A percentile compares a stretch with the other conserved stretches of the same genome.
These are phyloP conservation scores for Cephus nigrinus DNA, from an alignment of 2,888 invertebrate species.

Conservation along the genomic window DNA sequence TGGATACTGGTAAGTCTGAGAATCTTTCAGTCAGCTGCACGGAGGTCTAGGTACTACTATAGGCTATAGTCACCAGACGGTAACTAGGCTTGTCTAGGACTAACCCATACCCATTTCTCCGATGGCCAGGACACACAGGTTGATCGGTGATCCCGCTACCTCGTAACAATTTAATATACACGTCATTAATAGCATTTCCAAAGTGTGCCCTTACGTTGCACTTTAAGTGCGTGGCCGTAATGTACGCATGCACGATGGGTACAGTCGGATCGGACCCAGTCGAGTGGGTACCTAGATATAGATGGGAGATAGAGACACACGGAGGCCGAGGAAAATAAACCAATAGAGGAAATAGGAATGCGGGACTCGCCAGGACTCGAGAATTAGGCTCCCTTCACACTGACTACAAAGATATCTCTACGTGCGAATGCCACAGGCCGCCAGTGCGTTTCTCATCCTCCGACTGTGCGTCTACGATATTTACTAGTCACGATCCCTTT, in stretches of 20 bases:
- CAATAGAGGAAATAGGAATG: conserved; percentile 44
- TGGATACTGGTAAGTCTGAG: conserved; percentile 87
- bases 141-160: not conserved
- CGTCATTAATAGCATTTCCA: conserved; percentile 24
- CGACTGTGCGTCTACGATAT: not conserved
- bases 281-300: conserved; percentile 33
- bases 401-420: conserved; percentile 19
- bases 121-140: not conserved
- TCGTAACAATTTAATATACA: conserved; percentile 14
- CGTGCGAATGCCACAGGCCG: not conserved
- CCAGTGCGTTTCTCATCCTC: not conserved
- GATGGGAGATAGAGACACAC: conserved; percentile 44
- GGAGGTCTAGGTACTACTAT: not conserved
- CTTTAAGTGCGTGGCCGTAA: conserved; percentile 19
- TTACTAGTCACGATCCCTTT: not conserved
- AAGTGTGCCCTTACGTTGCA: conserved; percentile 23
- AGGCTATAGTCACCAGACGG: not conserved
- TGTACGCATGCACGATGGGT: conserved; percentile 11
- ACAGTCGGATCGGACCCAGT: conserved; percentile 11
- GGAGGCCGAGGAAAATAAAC: conserved; percentile 39
- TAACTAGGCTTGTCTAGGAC: not conserved
- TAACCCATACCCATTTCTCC: not conserved
- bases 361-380: conserved; percentile 28
- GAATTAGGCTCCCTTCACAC: conserved; percentile 32
- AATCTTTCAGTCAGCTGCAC: not conserved